A percentile compares a stretch with the other conserved stretches of the same genome.
phyloP scores from a whole-genome alignment of 35 echinoderm and acorn worm species.

The Holothuria glaberrima region DNA sequence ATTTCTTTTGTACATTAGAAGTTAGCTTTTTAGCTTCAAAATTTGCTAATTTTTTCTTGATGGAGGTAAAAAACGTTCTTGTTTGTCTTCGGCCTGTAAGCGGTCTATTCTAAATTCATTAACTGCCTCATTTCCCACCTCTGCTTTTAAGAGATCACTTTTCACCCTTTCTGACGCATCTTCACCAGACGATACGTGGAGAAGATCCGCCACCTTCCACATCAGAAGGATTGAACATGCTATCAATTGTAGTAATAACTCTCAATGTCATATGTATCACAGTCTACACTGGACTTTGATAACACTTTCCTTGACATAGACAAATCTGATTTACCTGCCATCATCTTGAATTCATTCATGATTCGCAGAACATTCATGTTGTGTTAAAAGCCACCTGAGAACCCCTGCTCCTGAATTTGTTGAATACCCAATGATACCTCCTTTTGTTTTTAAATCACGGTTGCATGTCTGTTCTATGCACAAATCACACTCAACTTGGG shows the following conservation, averaged over 20 bases:
- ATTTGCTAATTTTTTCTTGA: conserved; percentile 63
- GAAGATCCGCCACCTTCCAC: conserved; percentile 9
- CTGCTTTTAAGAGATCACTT: conserved; percentile 15
- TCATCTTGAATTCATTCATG: conserved; percentile 57
- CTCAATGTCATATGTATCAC: conserved; percentile 54
- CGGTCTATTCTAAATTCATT: conserved; percentile 27
- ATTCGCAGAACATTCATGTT: conserved; percentile 60
- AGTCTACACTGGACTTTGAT: conserved; percentile 22
- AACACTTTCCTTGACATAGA: conserved; percentile 34
- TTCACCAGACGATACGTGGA: conserved; percentile 50
- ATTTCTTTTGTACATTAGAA: conserved; percentile 14
- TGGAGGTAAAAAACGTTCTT: background rate
- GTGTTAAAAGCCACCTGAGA: conserved; percentile 56
- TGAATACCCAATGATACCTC: conserved; percentile 61
- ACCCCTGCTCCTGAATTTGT: conserved; percentile 50
- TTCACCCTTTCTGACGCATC: too few species aligned
- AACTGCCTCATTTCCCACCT: conserved; percentile 58
- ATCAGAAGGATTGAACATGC: conserved; percentile 63
- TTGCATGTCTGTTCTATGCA: conserved; percentile 74
- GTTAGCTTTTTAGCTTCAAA: background rate
- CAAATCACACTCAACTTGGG: conserved; percentile 66
- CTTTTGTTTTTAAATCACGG: conserved; percentile 60
- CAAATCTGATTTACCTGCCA: conserved; percentile 73
- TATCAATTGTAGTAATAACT: conserved; percentile 52
- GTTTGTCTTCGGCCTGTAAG: conserved; percentile 44